These are phyloP conservation scores for Agrenia bidenticulata DNA, from an alignment of 2,888 invertebrate genomes.

Conservation along the genomic window DNA sequence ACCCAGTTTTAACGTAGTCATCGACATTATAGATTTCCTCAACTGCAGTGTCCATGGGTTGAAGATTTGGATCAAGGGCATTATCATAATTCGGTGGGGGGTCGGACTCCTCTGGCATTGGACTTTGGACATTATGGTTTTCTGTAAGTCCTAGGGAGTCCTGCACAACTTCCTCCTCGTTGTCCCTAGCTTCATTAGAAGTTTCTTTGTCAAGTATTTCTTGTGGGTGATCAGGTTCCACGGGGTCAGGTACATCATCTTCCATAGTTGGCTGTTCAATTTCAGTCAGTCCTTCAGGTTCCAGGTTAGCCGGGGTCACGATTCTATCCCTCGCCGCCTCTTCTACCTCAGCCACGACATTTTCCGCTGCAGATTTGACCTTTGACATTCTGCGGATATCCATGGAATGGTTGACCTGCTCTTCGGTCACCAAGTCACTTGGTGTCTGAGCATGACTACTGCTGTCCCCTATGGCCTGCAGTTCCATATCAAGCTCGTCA, in stretches of 20 bases:
- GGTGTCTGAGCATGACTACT: not conserved
- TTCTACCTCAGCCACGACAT: conserved; percentile 11
- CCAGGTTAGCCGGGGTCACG: not conserved
- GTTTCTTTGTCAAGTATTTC: too few species aligned
- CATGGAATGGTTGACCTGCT: not conserved
- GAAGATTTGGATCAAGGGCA: conserved; percentile 1
- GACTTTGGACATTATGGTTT: too few species aligned
- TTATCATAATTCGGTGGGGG: too few species aligned
- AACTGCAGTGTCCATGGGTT: conserved; percentile 7
- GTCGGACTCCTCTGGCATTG: not conserved
- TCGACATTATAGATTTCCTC: conserved; percentile 3
- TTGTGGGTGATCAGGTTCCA: too few species aligned
- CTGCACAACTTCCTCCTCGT: too few species aligned
- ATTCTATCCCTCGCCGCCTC: conserved; percentile 4
- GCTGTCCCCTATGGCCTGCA: conserved; percentile 28
- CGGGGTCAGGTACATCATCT: conserved; percentile 2
- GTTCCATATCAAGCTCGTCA: conserved; percentile 19
- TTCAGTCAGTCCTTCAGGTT: not conserved
- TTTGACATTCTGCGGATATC: not conserved
- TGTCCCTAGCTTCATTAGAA: too few species aligned
- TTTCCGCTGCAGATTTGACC: not conserved
- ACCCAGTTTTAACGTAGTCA: too few species aligned
- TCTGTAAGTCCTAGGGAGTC: too few species aligned
- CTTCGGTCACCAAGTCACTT: not conserved
- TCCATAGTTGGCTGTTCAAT: not conserved